These are phyloP conservation scores for Cynocephalus volans DNA, from an alignment of 2,113 vertebrate genomes.

Conservation along the genomic window DNA sequence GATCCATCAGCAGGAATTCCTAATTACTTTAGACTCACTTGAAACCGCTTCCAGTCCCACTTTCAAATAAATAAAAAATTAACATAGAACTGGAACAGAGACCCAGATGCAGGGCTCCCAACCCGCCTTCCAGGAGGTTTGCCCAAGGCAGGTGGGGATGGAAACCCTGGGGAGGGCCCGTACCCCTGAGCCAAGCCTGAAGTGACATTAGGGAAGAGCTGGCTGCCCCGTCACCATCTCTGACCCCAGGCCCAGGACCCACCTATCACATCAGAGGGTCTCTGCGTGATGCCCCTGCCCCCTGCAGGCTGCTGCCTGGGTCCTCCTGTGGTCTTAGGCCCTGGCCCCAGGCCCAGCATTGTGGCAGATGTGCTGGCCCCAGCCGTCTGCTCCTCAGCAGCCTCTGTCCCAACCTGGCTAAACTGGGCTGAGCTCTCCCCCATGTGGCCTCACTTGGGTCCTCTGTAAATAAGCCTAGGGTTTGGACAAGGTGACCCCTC, in stretches of 20 bases:
- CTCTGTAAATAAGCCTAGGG: background rate
- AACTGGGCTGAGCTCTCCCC: fast-evolving
- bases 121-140: background rate
- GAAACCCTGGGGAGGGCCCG: fast-evolving
- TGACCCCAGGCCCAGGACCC: fast-evolving
- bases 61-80: constrained; percentile 92
- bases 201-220: fast-evolving
- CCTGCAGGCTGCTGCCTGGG: background rate
- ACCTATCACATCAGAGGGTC: background rate
- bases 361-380: fast-evolving
- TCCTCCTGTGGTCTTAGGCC: fast-evolving
- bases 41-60: constrained; percentile 89
- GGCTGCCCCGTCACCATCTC: background rate
- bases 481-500: background rate
- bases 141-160: fast-evolving
- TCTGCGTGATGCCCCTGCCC: fast-evolving
- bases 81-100: constrained; percentile 78
- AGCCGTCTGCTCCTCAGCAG: background rate
- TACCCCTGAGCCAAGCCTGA: background rate
- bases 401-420: background rate
- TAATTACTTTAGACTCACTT: constrained; percentile 92
- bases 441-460: background rate
- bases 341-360: fast-evolving
- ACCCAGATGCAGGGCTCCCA: constrained; percentile 57
- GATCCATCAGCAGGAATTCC: constrained; percentile 90